Conservation (phyloP, 2,113 vertebrate species). For the Noturus placidus region DNA sequence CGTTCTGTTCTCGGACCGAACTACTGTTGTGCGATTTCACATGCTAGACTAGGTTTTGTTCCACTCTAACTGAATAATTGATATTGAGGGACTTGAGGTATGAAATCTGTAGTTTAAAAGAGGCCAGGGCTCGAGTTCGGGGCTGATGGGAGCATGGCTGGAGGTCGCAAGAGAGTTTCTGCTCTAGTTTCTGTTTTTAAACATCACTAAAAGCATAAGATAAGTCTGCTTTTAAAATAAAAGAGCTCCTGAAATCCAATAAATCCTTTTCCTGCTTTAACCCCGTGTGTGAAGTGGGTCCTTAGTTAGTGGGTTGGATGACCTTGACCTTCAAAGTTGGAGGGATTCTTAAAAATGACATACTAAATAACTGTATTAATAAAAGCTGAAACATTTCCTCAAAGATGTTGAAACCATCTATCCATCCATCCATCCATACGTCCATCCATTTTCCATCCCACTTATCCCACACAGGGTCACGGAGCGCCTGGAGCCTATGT, state of each 20-base stretch:
- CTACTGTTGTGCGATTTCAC: background rate
- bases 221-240: background rate
- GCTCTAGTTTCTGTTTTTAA: conserved; percentile 54
- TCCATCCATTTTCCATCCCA: too few species aligned
- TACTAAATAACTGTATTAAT: background rate
- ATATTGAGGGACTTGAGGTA: background rate
- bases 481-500: too few species aligned
- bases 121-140: conserved; percentile 26
- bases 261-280: background rate
- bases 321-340: background rate
- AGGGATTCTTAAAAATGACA: background rate
- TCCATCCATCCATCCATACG: too few species aligned
- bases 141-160: conserved; percentile 40
- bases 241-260: background rate
- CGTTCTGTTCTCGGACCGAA: background rate
- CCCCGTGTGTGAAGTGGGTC: background rate
- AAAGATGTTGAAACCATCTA: background rate
- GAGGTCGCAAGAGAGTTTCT: conserved; percentile 43
- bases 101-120: conserved; percentile 15
- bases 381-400: background rate
- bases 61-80: conserved; percentile 23
- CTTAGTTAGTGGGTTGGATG: background rate
- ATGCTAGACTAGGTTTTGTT: background rate
- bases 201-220: background rate
- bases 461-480: too few species aligned